Percentiles rank a stretch among this genome's conserved stretches.
Conservation (phyloP, 2,888 invertebrate species). For the Morpho helenor region DNA sequence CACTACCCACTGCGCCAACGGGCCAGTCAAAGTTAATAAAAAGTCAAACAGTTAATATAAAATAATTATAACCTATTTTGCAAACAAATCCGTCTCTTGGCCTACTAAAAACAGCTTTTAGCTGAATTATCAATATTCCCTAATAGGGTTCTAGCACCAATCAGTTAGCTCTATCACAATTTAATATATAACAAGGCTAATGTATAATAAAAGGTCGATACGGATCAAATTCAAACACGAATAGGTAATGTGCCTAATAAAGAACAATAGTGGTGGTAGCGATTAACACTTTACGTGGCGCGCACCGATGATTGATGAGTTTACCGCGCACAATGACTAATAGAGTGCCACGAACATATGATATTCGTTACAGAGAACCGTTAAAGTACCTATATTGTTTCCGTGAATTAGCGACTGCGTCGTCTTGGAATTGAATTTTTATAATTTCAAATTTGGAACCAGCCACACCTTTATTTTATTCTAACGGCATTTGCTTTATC, state of each 20-base stretch:
- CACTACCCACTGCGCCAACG: too few species aligned
- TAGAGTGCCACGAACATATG: conserved; percentile 64
- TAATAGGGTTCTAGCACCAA: too few species aligned
- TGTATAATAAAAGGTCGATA: not conserved
- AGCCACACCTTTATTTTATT: too few species aligned
- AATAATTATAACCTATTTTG: too few species aligned
- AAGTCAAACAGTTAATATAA: too few species aligned
- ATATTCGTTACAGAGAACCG: conserved; percentile 50
- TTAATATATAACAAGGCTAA: too few species aligned
- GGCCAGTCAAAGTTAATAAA: too few species aligned
- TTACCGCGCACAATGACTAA: conserved; percentile 57
- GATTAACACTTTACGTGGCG: conserved; percentile 67
- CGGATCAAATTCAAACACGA: conserved; percentile 1
- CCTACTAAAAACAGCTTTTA: too few species aligned
- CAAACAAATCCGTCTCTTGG: too few species aligned
- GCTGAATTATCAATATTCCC: too few species aligned
- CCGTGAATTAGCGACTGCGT: conserved; percentile 20
- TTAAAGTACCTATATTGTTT: conserved; percentile 33
- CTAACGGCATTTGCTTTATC: too few species aligned
- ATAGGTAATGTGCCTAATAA: conserved; percentile 42
- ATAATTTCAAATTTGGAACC: not conserved
- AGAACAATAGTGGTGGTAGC: conserved; percentile 56
- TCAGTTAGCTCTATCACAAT: too few species aligned
- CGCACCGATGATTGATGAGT: conserved; percentile 64
- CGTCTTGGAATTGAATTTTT: conserved; percentile 17